Evolutionary conservation across 2,797 vertebrate genomes (phyloP), one percentile per base, ranked within the genome.

Genomic region (Neopelma chrysocephalum): DNA sequence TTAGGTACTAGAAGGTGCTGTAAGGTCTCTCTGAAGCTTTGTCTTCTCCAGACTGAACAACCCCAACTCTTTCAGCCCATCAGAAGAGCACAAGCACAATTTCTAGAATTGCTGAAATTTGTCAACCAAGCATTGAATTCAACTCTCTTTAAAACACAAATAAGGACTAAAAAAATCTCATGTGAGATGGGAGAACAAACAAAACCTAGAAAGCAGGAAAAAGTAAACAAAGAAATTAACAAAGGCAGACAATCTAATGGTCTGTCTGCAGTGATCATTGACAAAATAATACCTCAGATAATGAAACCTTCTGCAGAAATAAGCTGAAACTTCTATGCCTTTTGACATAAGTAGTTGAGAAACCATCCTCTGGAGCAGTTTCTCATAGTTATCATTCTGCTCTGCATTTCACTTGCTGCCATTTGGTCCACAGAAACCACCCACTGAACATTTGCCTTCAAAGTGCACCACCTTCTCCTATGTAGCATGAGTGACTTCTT

Each of bases 391-490:
- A 64, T 58, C 58, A 53, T 77, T 76, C 82, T 87, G 88, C 51
- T 92, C 80, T 91, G 85, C 80, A 54, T 89, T 91, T 95, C 64
- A 27, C 48, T 87, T 64, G 50, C 80, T 88, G 80, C 73, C 88
- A 89, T 94, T 58, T 96, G 93, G 73, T 72, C 93, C 85, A 5
- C 60, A 89, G 93, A 91, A 94, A 51, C 95, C 96, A 86, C 93
- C 89, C 89, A 95, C 94, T 89, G 91, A 94, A 96, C 92, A 92
- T 92, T 93, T 95, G 95, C 69, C 79, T 89, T 43, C 62, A 36
- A 80, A 91, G 82, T 50, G 40, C 82, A 81, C 31, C 77, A 78
- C 61, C 72, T 78, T 93, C 72, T 82, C 62, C 73, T 51, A 3
- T 50, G 34, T 22, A 62, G 62, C 40, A 47, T 89, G 70, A 94